Percentiles rank a stretch among this genome's conserved stretches.
Conservation (phyloP, 2,113 vertebrate species). For the Chitala chitala region DNA sequence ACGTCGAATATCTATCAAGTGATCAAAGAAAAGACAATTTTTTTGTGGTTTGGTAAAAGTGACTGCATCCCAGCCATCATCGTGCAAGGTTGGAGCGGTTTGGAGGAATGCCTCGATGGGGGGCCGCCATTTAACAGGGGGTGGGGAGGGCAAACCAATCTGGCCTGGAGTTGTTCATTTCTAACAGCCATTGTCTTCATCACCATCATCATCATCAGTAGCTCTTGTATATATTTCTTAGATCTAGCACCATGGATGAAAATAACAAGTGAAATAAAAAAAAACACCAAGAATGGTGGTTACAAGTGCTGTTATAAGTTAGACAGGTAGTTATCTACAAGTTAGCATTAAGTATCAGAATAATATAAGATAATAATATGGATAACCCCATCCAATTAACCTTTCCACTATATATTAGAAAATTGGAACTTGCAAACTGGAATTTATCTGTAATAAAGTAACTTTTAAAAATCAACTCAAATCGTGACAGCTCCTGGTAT, state of each 20-base stretch:
- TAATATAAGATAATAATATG: no score
- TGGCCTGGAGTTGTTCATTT: no score
- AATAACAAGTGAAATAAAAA: background rate
- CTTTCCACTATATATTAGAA: background rate
- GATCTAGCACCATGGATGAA: no score
- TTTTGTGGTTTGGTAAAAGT: constrained; percentile 16
- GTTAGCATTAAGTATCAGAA: no score
- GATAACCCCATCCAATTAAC: no score
- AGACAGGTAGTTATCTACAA: no score
- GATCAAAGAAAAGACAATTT: constrained; percentile 55
- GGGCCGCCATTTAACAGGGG: background rate
- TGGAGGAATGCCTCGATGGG: constrained; percentile 11
- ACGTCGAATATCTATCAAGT: constrained; percentile 95
- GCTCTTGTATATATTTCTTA: background rate
- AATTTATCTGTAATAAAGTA: background rate
- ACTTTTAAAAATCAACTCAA: no score
- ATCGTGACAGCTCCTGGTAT: no score
- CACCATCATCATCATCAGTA: background rate
- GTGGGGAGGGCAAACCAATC: background rate
- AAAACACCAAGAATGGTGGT: background rate
- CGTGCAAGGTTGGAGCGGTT: background rate
- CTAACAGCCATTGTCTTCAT: background rate
- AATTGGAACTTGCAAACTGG: no score
- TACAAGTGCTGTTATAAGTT: no score
- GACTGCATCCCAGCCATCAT: background rate